Evolutionary conservation across 2,888 invertebrate genomes (phyloP), one percentile per base, ranked within the genome.

Genomic region (Phaedon cochleariae): DNA sequence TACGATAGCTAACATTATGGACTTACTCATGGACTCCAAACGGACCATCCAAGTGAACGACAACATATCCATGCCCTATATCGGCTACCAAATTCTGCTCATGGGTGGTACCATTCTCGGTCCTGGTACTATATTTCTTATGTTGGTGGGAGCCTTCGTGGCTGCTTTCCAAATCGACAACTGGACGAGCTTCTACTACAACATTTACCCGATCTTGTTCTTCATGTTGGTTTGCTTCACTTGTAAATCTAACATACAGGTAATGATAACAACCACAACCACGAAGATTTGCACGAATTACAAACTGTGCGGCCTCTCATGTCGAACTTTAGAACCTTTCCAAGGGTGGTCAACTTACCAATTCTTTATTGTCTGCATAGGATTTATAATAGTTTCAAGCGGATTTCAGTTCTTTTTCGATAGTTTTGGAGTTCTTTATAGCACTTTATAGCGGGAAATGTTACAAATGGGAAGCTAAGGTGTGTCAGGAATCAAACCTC

Each of bases 131-230:
- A 97, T 97, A 85, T 97, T 97, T 82, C 95, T 97, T 86, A 97
- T 98, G 96, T 95, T 98, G 90, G 97, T 98, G 84, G 98, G 98
- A 82, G 98, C 98, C 77, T 97, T 98, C 84, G 97, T 97, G 79
- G 97, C 98, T 34, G 97, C 97, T 69, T 97, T 98, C 82, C 92
- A 94, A 81, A 95, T 98, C 77, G 96, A 95, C 84, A 96, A 97
- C 80, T 97, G 96, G 96, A 94, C 95, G 59, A 96, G 97, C 60
- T 97, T 98, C 81, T 91, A 95, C 80, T 95, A 96, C 83, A 98
- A 98, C 76, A 90, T 98, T 67, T 89, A 95, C 69, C 98, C 98
- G 0, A 97, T 98, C 71, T 81, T 93, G 64, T 84, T 93, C 62
- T 98, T 97, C 83, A 96, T 97, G 90, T 84, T 95, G 48, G 89